Base-by-base conservation (phyloP, 1,140 invertebrate species). In the Antheraea mylitta region DNA sequence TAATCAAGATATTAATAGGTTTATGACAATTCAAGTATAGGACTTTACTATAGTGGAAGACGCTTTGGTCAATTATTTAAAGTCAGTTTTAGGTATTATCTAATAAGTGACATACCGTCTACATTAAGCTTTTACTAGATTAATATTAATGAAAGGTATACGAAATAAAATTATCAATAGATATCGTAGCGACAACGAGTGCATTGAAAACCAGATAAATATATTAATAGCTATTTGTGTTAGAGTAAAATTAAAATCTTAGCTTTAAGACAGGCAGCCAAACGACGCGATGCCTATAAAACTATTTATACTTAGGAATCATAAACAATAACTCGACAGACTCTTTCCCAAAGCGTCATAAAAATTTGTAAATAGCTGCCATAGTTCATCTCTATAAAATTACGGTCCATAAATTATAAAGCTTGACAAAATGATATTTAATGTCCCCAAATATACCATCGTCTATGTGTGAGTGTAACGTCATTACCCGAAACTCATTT, bases 341-440 rank as follows among this genome's bases (percentile, higher is more conserved):
- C 22, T 63, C 64, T 75, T n/a, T 79, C 83, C 70, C 75, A 68
- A 76, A 73, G 67, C 76, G 71, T 85, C 82, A 82, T 86, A 86
- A 89, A 84, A 85, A 83, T 73, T 74, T 75, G 70, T 85, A 89
- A 84, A 87, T 89, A 81, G 72, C 76, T 68, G 58, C 72, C 79
- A 79, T 83, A 80, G 80, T 75, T 85, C 83, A 83, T 86, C 74
- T 68, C 70, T 77, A 78, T 74, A 79, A 81, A 79, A 74, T 66
- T 67, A 66, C 67, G 64, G 59, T 36, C 74, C 79, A 85, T 89
- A 92, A 90, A 92, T 92, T 85, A 83, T 67, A 71, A 75, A 82
- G 80, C 79, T 82, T 89, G 88, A 90, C 90, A 92, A 90, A 92
- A 87, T 88, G 82, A 82, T 88, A 84, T 87, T 86, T 90, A 90